These are phyloP conservation scores for Dendrolimus punctatus DNA, from an alignment of 1,140 invertebrate species.

Conservation along the genomic window DNA sequence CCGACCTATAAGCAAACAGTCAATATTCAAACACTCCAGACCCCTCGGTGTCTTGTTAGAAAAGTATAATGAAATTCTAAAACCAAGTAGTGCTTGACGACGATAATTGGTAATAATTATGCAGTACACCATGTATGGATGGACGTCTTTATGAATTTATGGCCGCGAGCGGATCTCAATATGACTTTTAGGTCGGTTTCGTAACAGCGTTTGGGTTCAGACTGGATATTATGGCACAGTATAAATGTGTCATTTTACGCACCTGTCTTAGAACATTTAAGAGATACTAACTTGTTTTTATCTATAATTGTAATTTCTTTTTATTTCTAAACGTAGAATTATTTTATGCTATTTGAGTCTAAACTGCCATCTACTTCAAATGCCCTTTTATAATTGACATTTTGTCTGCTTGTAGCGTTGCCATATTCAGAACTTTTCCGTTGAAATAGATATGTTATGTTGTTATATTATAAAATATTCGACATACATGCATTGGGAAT, in stretches of 20 bases:
- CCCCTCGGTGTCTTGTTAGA: slow-evolving; percentile 8
- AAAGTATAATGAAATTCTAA: slow-evolving; percentile 21
- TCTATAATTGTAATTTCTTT: no score
- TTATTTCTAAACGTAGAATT: no score
- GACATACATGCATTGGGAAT: no score
- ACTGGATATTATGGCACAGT: slow-evolving; percentile 5
- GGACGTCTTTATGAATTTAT: slow-evolving; percentile 20
- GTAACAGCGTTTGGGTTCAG: neutral
- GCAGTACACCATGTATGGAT: slow-evolving; percentile 23
- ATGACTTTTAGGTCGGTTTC: slow-evolving; percentile 10
- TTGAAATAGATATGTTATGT: no score
- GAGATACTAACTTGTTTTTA: no score
- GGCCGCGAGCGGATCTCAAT: slow-evolving; percentile 10
- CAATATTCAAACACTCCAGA: neutral
- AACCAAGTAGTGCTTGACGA: slow-evolving; percentile 24
- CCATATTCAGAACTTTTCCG: no score
- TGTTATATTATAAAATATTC: no score
- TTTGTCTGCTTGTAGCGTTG: no score
- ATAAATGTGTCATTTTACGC: slow-evolving; percentile 4
- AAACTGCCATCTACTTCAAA: no score
- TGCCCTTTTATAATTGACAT: no score
- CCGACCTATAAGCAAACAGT: no score
- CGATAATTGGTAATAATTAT: slow-evolving; percentile 35
- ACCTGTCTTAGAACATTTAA: slow-evolving; percentile 6
- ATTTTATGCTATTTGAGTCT: no score